Base-by-base conservation (phyloP, 2,113 vertebrate species). In the Rutilus rutilus region DNA sequence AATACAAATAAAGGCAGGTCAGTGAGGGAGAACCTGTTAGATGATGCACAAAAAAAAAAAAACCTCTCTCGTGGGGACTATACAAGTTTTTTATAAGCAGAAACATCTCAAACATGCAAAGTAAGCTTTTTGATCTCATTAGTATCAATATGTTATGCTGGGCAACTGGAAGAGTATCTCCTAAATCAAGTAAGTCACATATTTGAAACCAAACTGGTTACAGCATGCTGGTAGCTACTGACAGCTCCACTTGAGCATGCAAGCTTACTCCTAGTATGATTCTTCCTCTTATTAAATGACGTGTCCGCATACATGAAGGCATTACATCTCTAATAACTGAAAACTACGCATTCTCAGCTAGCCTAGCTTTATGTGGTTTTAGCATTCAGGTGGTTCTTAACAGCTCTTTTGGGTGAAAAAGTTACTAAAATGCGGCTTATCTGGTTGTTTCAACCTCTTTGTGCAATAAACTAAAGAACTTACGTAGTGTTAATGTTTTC, bases 311-410 rank as follows among this genome's bases (percentile, higher is more conserved):
- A 52, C 14, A 33, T 69, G 62, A 69, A 52, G 15, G 42, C 60
- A 69, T 23, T 52, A 23, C 19, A 52, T 82, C 79, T 82, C 62
- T 82, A 69, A 52, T 82, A 82, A 33, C 79, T 52, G 45, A 47
- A 82, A 52, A 69, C 79, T 82, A 82, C 79, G 79, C 79, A 69
- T 82, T 33, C 79, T 82, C 27, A 67, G 79, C 79, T 82, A 82
- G 79, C 79, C 17, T 82, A 82, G 60, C 60, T 67, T 52, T 52
- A 25, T 39, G 62, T 52, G 45, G 10, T 30, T 82, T 82, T 82
- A 67, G 79, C 79, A 69, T 69, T 69, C 79, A 82, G 60, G 79
- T 69, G 62, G 79, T 47, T 82, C 45, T 30, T 33, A 69, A 67
- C 45, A n/a, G 42, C 12, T 82, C 42, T 17, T 82, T 82, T 67